Evolutionary conservation across 2,888 invertebrate species (phyloP), one percentile per base, ranked within the genome.

Genomic region (Dicyrtoma fusca): DNA sequence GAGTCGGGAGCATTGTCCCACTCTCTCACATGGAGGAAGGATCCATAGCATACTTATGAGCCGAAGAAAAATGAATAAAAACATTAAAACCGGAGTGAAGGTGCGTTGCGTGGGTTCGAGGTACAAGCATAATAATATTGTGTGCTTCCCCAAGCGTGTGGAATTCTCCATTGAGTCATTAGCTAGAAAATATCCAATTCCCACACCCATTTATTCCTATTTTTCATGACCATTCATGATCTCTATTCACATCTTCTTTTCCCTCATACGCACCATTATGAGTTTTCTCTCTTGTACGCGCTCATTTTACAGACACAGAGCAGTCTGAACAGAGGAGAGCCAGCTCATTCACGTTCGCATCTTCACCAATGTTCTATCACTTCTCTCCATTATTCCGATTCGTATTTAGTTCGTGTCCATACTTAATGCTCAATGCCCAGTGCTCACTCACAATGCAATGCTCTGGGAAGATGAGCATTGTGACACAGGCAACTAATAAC

Each of bases 131-230:
- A 21, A 17, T 26, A 42, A 62, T 34, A 44, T 49, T 49, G 49
- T 45, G 25, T 21, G 66, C 55, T 66, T 55, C 66, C 42, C 25
- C 53, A 53, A 66, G 66, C 66, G 25, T 66, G 66, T 55, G 66
- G 55, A 51, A 66, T 66, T 66, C 55, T 51, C 49, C 42, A 19
- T 34, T 34, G 34, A 34, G 34, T 34, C 34, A 34, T 34, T 34
- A 34, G 34, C 8, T 34, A 34, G 34, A 34, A 34, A 34, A 34
- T 34, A 19, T 49, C n/a, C n/a, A 2, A 55, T 55, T 61, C 61
- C 61, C 61, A 61, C 61, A 42, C 44, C 61, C 61, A 61, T 26
- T 23, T 59, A 59, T 34, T 5, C 34, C 34, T 5, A 34, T 34
- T 34, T 59, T 25, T 42, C 14, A 14, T 34, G 4, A 10, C 26